Evolutionary conservation across 2,888 invertebrate genomes (phyloP).

Genomic region (Melanostoma mellinum): DNA sequence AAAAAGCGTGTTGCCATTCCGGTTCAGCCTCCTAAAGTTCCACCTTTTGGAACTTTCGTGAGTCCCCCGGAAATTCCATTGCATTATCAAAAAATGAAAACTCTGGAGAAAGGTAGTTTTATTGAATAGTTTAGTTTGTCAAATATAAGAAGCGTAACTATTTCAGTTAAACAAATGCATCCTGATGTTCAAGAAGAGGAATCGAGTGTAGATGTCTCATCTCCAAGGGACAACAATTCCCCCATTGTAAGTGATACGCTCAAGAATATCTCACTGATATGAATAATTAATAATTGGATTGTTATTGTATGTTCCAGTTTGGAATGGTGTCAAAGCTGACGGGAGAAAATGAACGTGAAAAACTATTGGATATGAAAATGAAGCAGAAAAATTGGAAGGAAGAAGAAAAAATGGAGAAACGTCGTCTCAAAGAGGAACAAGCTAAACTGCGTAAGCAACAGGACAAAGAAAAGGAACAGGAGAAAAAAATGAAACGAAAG

Average conservation of each 20-base stretch:
- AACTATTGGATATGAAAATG: slow-evolving; percentile 85
- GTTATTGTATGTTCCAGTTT: slow-evolving; percentile 78
- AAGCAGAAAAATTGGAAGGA: slow-evolving; percentile 87
- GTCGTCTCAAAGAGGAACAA: slow-evolving; percentile 86
- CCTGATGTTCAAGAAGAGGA: slow-evolving; percentile 84
- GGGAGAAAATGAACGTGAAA: slow-evolving; percentile 84
- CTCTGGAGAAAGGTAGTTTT: slow-evolving; percentile 80
- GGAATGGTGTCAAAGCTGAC: slow-evolving; percentile 83
- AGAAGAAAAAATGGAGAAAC: slow-evolving; percentile 87
- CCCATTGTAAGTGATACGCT: slow-evolving; percentile 83
- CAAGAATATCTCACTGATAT: background rate
- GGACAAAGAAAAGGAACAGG: slow-evolving; percentile 87
- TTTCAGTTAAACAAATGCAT: slow-evolving; percentile 74
- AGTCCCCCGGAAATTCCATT: slow-evolving; percentile 86
- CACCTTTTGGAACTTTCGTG: slow-evolving; percentile 87
- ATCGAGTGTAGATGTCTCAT: slow-evolving; percentile 85
- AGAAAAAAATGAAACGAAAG: slow-evolving; percentile 84
- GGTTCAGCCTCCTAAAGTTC: slow-evolving; percentile 92
- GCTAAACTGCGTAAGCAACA: slow-evolving; percentile 80
- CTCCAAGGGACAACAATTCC: slow-evolving; percentile 86
- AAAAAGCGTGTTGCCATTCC: slow-evolving; percentile 91
- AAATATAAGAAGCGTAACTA: background rate
- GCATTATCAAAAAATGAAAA: slow-evolving; percentile 82
- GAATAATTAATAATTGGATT: background rate
- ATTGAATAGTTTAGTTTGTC: background rate